phyloP scores from a whole-genome alignment of 1,140 invertebrate genomes.

The Sesamia nonagrioides region DNA sequence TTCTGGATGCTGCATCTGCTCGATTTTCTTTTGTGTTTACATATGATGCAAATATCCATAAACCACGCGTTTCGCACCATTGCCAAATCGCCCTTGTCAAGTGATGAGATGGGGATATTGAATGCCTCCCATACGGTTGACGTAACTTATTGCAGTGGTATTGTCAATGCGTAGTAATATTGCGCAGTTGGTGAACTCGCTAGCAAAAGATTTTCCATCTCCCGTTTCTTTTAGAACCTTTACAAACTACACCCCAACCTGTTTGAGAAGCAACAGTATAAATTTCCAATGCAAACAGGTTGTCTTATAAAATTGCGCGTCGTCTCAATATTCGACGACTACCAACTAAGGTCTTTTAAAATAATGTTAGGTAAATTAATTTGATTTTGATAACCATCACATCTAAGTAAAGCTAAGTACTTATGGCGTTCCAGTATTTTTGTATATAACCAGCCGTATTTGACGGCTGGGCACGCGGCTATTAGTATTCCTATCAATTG shows the following conservation, averaged over 20 bases:
- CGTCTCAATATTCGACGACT: background rate
- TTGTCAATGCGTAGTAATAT: too few species aligned
- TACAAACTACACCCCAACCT: constrained; percentile 66
- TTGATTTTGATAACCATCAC: background rate
- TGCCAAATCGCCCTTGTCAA: too few species aligned
- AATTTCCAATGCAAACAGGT: background rate
- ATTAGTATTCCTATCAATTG: background rate
- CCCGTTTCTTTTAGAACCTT: constrained; percentile 53
- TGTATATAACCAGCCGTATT: background rate
- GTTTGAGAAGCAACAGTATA: background rate
- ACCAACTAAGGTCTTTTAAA: background rate
- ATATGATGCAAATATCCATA: too few species aligned
- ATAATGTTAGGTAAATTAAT: background rate
- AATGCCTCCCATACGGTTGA: too few species aligned
- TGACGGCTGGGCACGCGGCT: background rate
- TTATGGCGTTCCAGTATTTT: background rate
- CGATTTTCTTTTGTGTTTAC: too few species aligned
- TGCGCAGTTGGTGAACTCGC: too few species aligned
- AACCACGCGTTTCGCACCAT: too few species aligned
- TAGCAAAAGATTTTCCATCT: constrained; percentile 63
- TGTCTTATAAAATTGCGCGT: background rate
- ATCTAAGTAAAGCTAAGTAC: background rate
- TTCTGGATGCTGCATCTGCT: too few species aligned
- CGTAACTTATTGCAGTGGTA: too few species aligned
- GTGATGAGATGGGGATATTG: too few species aligned